These are phyloP conservation scores for Thamnophis elegans DNA, from an alignment of 2,797 vertebrate genomes.

Conservation along the genomic window DNA sequence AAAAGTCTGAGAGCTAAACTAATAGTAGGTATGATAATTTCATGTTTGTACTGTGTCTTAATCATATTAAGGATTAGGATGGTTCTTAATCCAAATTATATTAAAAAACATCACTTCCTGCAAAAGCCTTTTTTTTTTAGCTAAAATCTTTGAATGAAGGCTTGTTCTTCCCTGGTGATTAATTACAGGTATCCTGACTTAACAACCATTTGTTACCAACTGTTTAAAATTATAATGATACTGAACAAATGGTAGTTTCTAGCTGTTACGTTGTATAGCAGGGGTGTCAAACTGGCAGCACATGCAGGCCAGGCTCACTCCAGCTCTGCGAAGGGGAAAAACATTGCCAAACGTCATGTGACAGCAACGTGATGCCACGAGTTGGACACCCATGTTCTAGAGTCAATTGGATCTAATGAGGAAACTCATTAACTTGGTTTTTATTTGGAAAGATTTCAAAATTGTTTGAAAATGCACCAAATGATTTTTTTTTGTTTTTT, in stretches of 20 bases:
- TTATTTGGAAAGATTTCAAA: not conserved
- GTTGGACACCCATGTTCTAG: not conserved
- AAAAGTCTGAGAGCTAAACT: not conserved
- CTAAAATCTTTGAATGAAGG: not conserved
- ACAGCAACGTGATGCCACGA: too few relatives aligned
- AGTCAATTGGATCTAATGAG: not conserved
- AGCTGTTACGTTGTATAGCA: not conserved
- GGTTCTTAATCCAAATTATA: not conserved
- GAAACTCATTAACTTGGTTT: not conserved
- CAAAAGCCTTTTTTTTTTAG: not conserved
- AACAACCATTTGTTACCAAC: not conserved
- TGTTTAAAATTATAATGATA: not conserved
- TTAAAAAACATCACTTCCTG: not conserved
- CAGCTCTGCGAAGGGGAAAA: too few relatives aligned
- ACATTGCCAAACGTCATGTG: too few relatives aligned
- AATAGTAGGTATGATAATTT: not conserved
- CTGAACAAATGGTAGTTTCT: not conserved
- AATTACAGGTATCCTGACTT: not conserved
- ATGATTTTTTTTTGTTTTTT: not conserved
- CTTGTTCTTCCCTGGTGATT: not conserved
- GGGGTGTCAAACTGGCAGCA: too few relatives aligned
- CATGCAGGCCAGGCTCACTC: too few relatives aligned
- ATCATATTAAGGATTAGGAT: not conserved
- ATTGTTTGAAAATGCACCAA: not conserved
- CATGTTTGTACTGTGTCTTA: not conserved